Evolutionary conservation across 2,113 vertebrate genomes (phyloP).

Genomic region (Zosterops japonicus): DNA sequence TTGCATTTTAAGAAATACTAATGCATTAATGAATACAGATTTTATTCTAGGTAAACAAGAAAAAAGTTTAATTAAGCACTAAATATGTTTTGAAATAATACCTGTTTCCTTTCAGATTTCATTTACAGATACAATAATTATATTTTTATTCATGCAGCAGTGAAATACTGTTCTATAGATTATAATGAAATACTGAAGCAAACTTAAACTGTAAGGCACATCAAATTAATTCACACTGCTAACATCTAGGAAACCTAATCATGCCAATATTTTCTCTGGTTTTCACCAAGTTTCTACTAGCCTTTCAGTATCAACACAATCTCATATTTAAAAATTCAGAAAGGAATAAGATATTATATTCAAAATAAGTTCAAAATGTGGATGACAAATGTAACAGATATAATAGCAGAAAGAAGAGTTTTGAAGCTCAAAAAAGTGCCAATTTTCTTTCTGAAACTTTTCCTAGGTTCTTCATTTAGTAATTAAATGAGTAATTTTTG

Average conservation of each 20-base stretch:
- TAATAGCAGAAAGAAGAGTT: neutral
- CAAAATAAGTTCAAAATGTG: neutral
- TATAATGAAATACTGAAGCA: neutral
- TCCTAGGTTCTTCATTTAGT: neutral
- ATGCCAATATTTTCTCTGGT: neutral
- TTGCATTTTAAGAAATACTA: slow-evolving; percentile 15
- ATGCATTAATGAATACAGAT: neutral
- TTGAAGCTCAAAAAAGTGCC: neutral
- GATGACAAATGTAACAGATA: neutral
- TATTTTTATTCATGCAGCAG: neutral
- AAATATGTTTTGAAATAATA: slow-evolving; percentile 34
- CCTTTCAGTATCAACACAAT: neutral
- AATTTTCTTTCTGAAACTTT: neutral
- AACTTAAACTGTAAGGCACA: neutral
- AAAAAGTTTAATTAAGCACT: slow-evolving; percentile 26
- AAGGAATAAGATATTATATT: neutral
- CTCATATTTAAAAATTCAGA: neutral
- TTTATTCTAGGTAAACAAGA: neutral
- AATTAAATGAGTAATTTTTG: neutral
- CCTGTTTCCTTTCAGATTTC: neutral
- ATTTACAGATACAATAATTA: slow-evolving; percentile 7
- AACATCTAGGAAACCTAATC: neutral
- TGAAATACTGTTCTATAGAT: neutral
- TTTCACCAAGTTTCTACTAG: neutral
- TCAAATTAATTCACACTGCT: neutral